phyloP scores from a whole-genome alignment of 2,888 invertebrate genomes.

The Geophilus truncorum region DNA sequence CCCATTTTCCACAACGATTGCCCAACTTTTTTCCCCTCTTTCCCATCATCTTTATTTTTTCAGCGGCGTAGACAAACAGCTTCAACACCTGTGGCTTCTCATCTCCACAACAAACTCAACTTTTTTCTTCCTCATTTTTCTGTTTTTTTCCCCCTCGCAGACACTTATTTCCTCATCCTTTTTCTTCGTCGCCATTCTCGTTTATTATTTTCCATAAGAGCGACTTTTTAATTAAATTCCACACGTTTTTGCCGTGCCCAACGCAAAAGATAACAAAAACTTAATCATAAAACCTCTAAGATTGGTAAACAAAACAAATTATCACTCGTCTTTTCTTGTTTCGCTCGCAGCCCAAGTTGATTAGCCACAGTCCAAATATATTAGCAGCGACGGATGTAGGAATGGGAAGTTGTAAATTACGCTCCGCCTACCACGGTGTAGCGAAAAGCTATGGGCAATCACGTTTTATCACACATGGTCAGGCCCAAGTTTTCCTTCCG shows the following conservation, averaged over 20 bases:
- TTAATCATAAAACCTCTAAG: background rate
- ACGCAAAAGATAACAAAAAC: background rate
- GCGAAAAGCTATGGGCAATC: constrained; percentile 19
- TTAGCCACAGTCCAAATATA: constrained; percentile 16
- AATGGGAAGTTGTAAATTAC: constrained; percentile 22
- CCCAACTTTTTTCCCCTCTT: background rate
- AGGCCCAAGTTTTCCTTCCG: constrained; percentile 9
- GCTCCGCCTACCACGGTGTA: background rate
- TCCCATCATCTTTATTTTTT: constrained; percentile 3
- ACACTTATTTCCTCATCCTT: background rate
- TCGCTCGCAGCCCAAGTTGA: background rate
- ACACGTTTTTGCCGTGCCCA: background rate
- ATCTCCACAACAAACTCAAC: background rate
- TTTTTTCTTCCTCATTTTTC: background rate
- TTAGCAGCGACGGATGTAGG: constrained; percentile 13
- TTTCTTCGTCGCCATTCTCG: background rate
- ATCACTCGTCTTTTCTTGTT: background rate
- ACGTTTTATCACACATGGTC: constrained; percentile 18
- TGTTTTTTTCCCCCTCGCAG: background rate
- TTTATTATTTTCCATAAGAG: constrained; percentile 2
- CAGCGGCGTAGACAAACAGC: background rate
- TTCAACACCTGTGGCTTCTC: constrained; percentile 27
- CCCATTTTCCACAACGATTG: background rate
- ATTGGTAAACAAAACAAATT: constrained; percentile 14
- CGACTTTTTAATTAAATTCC: constrained; percentile 22